Conservation (phyloP, 2,797 vertebrate species). For the Podarcis lilfordi region DNA sequence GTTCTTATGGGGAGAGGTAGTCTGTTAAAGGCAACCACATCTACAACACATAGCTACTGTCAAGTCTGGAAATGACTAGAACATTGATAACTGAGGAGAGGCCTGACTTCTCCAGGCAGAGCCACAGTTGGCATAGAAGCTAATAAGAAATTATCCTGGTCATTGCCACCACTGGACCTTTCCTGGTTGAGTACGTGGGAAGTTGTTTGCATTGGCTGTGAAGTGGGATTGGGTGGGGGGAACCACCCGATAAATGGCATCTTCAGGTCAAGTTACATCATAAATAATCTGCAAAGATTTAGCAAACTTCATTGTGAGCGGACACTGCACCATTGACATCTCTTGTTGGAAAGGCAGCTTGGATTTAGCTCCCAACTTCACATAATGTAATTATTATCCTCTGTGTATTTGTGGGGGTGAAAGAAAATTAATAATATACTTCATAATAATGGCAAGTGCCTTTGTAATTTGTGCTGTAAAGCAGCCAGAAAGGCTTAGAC, state of each 20-base stretch:
- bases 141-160: not conserved
- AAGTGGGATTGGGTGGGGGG: not conserved
- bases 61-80: not conserved
- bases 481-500: not conserved
- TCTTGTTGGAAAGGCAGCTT: not conserved
- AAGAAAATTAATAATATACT: not conserved
- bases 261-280: conserved; percentile 6
- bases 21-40: too few species aligned
- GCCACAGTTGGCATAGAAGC: not conserved
- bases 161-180: not conserved
- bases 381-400: not conserved
- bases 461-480: conserved; percentile 10
- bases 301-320: not conserved
- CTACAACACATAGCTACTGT: too few species aligned
- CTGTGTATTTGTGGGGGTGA: not conserved
- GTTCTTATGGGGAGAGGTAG: too few species aligned
- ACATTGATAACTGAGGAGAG: not conserved
- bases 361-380: not conserved
- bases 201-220: not conserved
- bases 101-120: not conserved
- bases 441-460: not conserved
- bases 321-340: conserved; percentile 7
- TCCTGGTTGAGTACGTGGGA: not conserved
- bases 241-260: not conserved
- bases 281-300: conserved; percentile 44